phyloP scores from a whole-genome alignment of 2,888 invertebrate genomes.

The Raillietiella orientalis region DNA sequence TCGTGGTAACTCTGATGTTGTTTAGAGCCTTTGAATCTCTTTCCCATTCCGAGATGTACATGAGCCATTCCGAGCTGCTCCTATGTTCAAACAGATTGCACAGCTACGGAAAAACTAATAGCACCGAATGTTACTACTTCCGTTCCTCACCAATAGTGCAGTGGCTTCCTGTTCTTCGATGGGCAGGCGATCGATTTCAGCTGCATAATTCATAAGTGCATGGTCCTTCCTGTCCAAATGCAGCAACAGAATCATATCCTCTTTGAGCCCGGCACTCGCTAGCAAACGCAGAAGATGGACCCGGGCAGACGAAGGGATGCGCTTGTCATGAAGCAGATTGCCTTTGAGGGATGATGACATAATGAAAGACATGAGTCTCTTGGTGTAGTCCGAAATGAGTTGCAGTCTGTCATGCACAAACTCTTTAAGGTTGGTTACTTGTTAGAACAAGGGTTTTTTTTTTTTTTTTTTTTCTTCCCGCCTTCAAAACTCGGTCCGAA shows the following conservation, averaged over 20 bases:
- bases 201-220: conserved; percentile 55
- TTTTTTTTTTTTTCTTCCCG: too few relatives aligned
- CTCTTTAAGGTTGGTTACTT: too few relatives aligned
- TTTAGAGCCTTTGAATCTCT: conserved; percentile 28
- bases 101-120: conserved; percentile 22
- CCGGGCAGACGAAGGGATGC: conserved; percentile 6
- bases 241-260: conserved; percentile 55
- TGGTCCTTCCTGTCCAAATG: conserved; percentile 70
- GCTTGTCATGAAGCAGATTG: conserved; percentile 7
- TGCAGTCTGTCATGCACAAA: too few relatives aligned
- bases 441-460: too few relatives aligned
- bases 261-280: conserved; percentile 19
- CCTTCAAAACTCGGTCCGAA: too few relatives aligned
- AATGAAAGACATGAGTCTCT: too few relatives aligned
- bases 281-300: conserved; percentile 8
- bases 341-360: too few relatives aligned
- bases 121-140: background rate
- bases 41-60: conserved; percentile 78
- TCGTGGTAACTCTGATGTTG: conserved; percentile 64
- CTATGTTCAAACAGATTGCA: conserved; percentile 66
- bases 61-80: conserved; percentile 63
- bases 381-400: too few relatives aligned
- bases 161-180: conserved; percentile 41
- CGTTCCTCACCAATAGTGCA: conserved; percentile 45
- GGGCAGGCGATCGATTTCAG: conserved; percentile 36